Conservation (phyloP, 2,113 vertebrate species). For the Phyllopteryx taeniolatus region DNA sequence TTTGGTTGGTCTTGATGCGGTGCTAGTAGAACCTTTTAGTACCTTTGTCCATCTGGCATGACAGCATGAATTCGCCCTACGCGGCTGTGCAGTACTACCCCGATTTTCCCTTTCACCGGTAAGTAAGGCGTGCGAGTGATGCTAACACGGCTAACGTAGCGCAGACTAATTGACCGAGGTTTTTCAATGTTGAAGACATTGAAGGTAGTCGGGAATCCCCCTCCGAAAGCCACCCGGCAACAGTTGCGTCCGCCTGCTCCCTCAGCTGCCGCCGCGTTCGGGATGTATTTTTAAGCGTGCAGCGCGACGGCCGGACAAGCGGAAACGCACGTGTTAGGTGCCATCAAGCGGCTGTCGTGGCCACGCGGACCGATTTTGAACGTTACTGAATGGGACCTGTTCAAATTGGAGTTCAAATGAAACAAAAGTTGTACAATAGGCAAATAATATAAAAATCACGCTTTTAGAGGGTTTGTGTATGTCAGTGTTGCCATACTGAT, state of each 20-base stretch:
- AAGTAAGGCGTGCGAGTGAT: conserved; percentile 67
- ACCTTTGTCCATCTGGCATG: conserved; percentile 42
- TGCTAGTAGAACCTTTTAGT: conserved; percentile 55
- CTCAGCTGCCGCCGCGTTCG: conserved; percentile 62
- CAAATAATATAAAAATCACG: not conserved
- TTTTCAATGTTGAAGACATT: no score
- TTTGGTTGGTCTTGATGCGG: conserved; percentile 69
- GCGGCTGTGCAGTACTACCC: conserved; percentile 85
- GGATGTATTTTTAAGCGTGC: conserved; percentile 69
- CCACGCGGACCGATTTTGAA: not conserved
- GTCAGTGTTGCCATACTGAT: not conserved
- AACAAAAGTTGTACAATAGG: not conserved
- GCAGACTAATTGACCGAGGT: not conserved
- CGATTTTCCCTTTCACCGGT: conserved; percentile 91
- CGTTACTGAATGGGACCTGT: not conserved
- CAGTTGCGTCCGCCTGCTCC: conserved; percentile 60
- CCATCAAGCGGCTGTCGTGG: conserved; percentile 30
- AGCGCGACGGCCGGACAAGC: conserved; percentile 33
- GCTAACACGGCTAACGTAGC: not conserved
- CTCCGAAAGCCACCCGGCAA: conserved; percentile 39
- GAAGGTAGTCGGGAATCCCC: conserved; percentile 21
- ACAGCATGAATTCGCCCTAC: conserved; percentile 88
- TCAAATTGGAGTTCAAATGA: not conserved
- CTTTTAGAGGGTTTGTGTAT: not conserved
- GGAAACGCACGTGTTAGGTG: conserved; percentile 57